Evolutionary conservation across 2,888 invertebrate species (phyloP), one percentile per base, ranked within the genome.

Genomic region (Acleris cristana): DNA sequence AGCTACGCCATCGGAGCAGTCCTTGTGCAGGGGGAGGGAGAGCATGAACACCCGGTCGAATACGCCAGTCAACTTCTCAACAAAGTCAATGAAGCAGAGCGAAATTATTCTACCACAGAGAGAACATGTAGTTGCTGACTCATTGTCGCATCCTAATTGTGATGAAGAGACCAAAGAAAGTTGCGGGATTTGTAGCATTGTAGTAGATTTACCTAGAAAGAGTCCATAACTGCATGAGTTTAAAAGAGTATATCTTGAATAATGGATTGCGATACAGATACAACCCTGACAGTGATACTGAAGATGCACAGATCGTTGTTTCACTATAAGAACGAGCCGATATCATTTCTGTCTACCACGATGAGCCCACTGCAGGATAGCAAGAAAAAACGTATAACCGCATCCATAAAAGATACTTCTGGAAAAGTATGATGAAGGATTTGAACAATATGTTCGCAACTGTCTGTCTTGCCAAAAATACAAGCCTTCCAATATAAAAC

Each of bases 401-500:
- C 8, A 40, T 40, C 12, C 4, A 10, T 14, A 8, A 40, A 10
- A 40, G 40, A 40, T 40, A 40, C 12, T 40, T 40, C 8, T 40
- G 40, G 40, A 40, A 40, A 40, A 10, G 40, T 10, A 40, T 40
- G 40, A 40, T 5, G 40, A 40, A 40, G 40, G 40, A 40, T 10
- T 40, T 2, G 40, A 55, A 34, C 2, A 55, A 18, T 55, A 34
- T 2, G 55, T 55, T 18, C 34, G 55, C 3, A 55, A 55, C 19
- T 55, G 55, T 18, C 30, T 55, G 12, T 3, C 19, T 12, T 55
- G 55, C 55, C 55, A 55, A 19, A n/a, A 18, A 55, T 55, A 55
- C 30, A 55, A 55, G 3, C 55, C 55, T 55, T 55, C 55, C 3
- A 55, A 55, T 18, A 55, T 55, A 40, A 55, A 55, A 18, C 55